Base-by-base conservation (phyloP, 2,113 vertebrate genomes). In the Syngnathus floridae region DNA sequence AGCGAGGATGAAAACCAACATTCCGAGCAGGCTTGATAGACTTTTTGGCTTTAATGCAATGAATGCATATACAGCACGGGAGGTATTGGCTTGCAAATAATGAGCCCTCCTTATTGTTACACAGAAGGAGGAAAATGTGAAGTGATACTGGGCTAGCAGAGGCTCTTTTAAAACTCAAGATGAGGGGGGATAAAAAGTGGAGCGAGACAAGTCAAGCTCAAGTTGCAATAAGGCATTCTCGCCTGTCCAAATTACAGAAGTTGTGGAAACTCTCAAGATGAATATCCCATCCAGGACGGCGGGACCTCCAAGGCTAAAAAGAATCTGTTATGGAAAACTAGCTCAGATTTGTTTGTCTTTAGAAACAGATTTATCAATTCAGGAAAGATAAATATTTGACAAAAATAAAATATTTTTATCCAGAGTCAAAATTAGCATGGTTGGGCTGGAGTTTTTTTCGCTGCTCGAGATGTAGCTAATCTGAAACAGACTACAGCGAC, bases 1-100 rank as follows among this genome's bases (percentile, higher is more conserved):
- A 57, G 10, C 10, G 9, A 21, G 51, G 51, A 11, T 21, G 51
- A 52, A 22, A 52, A 52, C 21, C 0, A 31, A 58, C 31, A 37
- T 58, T 58, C 54, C 54, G 3, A 36, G 58, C 14, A 37, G 60
- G 22, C 8, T 45, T 19, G 48, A 60, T 16, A 55, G 38, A 57
- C 67, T 48, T 70, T 59, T 59, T 37, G 48, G 22, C 55, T 21
- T 43, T 64, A 49, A 66, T 61, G 54, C 66, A 45, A 26, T 58
- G 41, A 43, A 46, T 41, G 26, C 49, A 48, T 45, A 38, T 14
- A 65, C 58, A 4, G 22, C 21, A 56, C 6, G 10, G 22, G 1
- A 48, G 21, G 8, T 38, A 74, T 67, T 74, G 70, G 73, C 55
- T 72, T 73, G 65, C 51, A 70, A 78, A 82, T 77, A 45, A 51